Percentiles rank a stretch among this genome's conserved stretches.
These are phyloP conservation scores for Ctenochaetus hawaiiensis DNA, from an alignment of 2,797 vertebrate species.

Conservation along the genomic window DNA sequence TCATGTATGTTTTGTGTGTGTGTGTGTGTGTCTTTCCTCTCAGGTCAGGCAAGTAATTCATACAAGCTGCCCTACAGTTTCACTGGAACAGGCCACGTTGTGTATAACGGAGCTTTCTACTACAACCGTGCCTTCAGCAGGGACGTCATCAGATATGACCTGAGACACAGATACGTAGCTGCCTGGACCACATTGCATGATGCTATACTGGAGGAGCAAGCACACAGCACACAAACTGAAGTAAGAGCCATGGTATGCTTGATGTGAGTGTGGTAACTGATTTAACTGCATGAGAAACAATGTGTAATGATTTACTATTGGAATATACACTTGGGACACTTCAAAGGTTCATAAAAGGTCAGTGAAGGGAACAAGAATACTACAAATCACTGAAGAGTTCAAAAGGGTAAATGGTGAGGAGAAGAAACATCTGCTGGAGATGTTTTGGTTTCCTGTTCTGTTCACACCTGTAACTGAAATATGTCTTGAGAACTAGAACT, in stretches of 20 bases:
- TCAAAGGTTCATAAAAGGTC: conserved; percentile 26
- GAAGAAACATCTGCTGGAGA: conserved; percentile 4
- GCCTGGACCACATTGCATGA: conserved; percentile 95
- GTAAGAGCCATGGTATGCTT: conserved; percentile 41
- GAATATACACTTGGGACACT: conserved; percentile 4
- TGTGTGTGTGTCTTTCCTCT: conserved; percentile 6
- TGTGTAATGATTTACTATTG: conserved; percentile 1
- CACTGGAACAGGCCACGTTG: conserved; percentile 93
- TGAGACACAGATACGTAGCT: conserved; percentile 90
- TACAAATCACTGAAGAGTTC: conserved; percentile 39
- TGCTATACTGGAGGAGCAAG: conserved; percentile 87
- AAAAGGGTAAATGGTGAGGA: conserved; percentile 9
- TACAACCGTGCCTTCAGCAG: conserved; percentile 96
- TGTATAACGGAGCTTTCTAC: conserved; percentile 93
- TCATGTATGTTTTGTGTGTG: conserved; percentile 11
- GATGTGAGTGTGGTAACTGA: conserved; percentile 8
- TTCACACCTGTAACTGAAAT: neutral
- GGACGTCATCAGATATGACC: conserved; percentile 93
- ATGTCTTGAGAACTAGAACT: too few species aligned
- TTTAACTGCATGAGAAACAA: neutral
- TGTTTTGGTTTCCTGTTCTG: neutral
- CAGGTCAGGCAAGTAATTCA: conserved; percentile 92
- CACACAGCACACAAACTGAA: conserved; percentile 66
- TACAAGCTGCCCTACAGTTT: conserved; percentile 97
- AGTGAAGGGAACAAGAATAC: conserved; percentile 20